Percentiles rank a stretch among this genome's conserved stretches.
These are phyloP conservation scores for Clarias magur DNA, from an alignment of 2,113 vertebrate genomes.

Conservation along the genomic window DNA sequence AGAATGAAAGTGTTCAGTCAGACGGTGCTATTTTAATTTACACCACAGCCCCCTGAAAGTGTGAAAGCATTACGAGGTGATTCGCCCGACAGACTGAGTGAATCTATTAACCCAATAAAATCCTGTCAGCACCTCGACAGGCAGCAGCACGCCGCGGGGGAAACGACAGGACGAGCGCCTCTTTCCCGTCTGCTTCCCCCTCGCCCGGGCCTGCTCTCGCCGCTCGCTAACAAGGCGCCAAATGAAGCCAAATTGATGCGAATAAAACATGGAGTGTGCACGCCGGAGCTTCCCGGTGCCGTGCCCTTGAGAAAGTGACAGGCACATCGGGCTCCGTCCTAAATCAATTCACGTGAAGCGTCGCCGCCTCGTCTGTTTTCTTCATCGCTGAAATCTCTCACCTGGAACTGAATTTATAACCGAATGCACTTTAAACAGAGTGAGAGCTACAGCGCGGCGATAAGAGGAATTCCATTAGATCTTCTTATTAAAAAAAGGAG, in stretches of 20 bases:
- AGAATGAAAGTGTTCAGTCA: not conserved
- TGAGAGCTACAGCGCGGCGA: slow-evolving; percentile 86
- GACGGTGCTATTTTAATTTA: not conserved
- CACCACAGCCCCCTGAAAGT: not conserved
- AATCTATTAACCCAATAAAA: slow-evolving; percentile 49
- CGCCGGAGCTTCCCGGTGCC: slow-evolving; percentile 51
- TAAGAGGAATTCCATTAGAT: slow-evolving; percentile 97
- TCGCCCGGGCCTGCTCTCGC: slow-evolving; percentile 38
- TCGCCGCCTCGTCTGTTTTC: slow-evolving; percentile 60
- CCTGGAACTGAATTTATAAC: slow-evolving; percentile 97
- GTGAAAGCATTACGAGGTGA: slow-evolving; percentile 15
- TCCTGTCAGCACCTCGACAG: slow-evolving; percentile 36
- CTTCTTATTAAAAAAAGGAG: slow-evolving; percentile 52
- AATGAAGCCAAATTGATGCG: slow-evolving; percentile 70
- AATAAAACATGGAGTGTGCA: slow-evolving; percentile 68
- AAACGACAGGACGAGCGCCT: not conserved
- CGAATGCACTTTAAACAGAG: slow-evolving; percentile 89
- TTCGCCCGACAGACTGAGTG: slow-evolving; percentile 24
- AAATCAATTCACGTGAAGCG: slow-evolving; percentile 90
- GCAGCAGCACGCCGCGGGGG: slow-evolving; percentile 39
- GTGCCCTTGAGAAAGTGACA: slow-evolving; percentile 72
- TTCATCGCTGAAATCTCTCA: slow-evolving; percentile 84
- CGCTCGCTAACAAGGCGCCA: slow-evolving; percentile 62
- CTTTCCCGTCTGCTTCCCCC: slow-evolving; percentile 35
- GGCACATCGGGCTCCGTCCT: slow-evolving; percentile 60